phyloP scores from a whole-genome alignment of 2,797 vertebrate species.

The Neostethus bicornis region DNA sequence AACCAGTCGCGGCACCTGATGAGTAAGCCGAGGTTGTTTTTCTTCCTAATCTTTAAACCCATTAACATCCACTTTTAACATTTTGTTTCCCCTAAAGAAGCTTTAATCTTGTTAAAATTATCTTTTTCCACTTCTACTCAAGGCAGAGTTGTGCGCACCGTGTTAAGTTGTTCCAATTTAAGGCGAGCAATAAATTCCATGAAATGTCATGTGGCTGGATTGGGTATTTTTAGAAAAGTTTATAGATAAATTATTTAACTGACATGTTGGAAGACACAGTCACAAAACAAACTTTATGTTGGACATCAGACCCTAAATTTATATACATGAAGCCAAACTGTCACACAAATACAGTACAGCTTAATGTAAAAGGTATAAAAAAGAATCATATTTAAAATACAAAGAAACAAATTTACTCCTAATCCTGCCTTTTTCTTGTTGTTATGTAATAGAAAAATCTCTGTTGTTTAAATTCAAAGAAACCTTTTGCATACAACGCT shows the following conservation, averaged over 20 bases:
- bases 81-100: slow-evolving; percentile 3
- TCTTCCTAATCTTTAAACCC: slow-evolving; percentile 23
- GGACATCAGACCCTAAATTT: background rate
- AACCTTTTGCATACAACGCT: background rate
- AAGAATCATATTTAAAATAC: too few relatives aligned
- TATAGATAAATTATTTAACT: too few relatives aligned
- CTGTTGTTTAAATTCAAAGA: background rate
- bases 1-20: slow-evolving; percentile 39
- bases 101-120: slow-evolving; percentile 7
- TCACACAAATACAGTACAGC: too few relatives aligned
- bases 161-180: background rate
- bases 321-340: background rate
- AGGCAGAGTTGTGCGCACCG: background rate
- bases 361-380: too few relatives aligned
- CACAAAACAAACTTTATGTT: too few relatives aligned
- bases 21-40: slow-evolving; percentile 18
- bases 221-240: background rate
- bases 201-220: background rate
- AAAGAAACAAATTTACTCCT: background rate
- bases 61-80: slow-evolving; percentile 7
- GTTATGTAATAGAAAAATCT: slow-evolving; percentile 4
- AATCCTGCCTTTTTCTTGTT: slow-evolving; percentile 1
- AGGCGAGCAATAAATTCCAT: background rate
- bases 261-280: background rate
- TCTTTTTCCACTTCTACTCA: slow-evolving; percentile 17